Evolutionary conservation across 2,113 vertebrate species (phyloP).

Genomic region (Tenebrosternarchus preto): DNA sequence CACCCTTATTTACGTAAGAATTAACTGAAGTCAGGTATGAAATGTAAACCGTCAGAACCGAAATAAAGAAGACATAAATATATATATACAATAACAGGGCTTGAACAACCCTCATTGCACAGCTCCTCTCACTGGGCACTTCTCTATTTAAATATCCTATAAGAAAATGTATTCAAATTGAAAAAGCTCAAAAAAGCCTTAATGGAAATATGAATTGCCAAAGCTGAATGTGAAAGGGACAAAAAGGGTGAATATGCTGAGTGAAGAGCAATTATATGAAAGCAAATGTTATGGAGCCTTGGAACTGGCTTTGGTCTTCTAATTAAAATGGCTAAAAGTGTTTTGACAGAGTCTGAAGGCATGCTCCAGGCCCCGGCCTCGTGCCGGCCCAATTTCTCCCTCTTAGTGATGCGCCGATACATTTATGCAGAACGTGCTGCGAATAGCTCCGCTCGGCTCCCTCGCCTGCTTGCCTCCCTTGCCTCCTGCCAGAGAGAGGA

Average conservation of each 20-base stretch:
- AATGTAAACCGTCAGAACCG: neutral
- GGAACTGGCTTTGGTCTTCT: slow-evolving; percentile 56
- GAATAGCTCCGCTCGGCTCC: slow-evolving; percentile 52
- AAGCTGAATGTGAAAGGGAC: slow-evolving; percentile 53
- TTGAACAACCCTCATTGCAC: slow-evolving; percentile 4
- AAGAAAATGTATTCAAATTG: slow-evolving; percentile 59
- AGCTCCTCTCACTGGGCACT: slow-evolving; percentile 2
- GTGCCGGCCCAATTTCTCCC: slow-evolving; percentile 49
- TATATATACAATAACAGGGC: neutral
- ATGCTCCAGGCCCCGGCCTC: slow-evolving; percentile 47
- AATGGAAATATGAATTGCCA: slow-evolving; percentile 60
- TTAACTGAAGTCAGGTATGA: neutral
- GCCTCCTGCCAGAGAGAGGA: slow-evolving; percentile 9
- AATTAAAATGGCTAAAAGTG: slow-evolving; percentile 65
- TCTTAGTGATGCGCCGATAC: slow-evolving; percentile 55
- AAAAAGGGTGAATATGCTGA: slow-evolving; percentile 55
- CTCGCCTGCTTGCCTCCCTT: slow-evolving; percentile 26
- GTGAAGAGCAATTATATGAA: slow-evolving; percentile 60
- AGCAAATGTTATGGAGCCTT: slow-evolving; percentile 58
- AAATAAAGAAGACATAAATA: neutral
- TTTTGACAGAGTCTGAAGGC: slow-evolving; percentile 61
- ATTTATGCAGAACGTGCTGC: slow-evolving; percentile 55
- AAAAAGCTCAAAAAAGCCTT: slow-evolving; percentile 56
- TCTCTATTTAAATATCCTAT: slow-evolving; percentile 46
- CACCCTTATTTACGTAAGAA: neutral